These are phyloP conservation scores for Epinotia nisella DNA, from an alignment of 2,888 invertebrate species.

Conservation along the genomic window DNA sequence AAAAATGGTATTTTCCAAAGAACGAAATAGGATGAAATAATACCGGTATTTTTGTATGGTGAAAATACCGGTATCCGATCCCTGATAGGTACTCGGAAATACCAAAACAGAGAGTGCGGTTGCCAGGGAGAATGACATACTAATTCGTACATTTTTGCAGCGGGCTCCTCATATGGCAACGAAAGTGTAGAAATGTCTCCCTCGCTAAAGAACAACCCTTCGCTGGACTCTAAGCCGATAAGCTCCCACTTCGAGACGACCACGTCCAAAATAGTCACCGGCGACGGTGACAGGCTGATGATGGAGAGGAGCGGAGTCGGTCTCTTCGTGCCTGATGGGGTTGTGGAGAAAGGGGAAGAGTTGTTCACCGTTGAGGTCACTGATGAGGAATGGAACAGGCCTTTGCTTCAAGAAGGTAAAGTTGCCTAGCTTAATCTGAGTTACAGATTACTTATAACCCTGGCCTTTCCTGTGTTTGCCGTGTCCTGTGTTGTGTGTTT, in stretches of 20 bases:
- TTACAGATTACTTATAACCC: background rate
- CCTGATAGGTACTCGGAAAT: too few relatives aligned
- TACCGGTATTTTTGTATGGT: too few relatives aligned
- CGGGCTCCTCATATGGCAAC: constrained; percentile 79
- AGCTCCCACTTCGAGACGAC: constrained; percentile 68
- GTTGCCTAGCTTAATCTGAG: background rate
- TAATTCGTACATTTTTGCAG: constrained; percentile 57
- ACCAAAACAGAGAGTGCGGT: too few relatives aligned
- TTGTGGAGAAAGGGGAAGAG: constrained; percentile 92
- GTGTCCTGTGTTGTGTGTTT: too few relatives aligned
- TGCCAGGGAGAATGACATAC: too few relatives aligned
- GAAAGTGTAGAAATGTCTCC: constrained; percentile 81
- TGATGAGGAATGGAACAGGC: constrained; percentile 95
- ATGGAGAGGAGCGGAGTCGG: constrained; percentile 92
- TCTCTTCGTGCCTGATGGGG: constrained; percentile 94
- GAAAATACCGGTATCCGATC: too few relatives aligned
- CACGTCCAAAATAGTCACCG: constrained; percentile 81
- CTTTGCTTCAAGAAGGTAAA: constrained; percentile 89
- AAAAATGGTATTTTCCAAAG: too few relatives aligned
- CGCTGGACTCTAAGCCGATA: constrained; percentile 70
- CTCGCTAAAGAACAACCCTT: constrained; percentile 76
- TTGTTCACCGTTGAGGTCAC: constrained; percentile 95
- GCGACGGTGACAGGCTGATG: constrained; percentile 86
- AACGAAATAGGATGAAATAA: too few relatives aligned
- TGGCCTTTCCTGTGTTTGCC: background rate